Base-by-base conservation (phyloP, 2,888 invertebrate species). In the Heliconius aoede region DNA sequence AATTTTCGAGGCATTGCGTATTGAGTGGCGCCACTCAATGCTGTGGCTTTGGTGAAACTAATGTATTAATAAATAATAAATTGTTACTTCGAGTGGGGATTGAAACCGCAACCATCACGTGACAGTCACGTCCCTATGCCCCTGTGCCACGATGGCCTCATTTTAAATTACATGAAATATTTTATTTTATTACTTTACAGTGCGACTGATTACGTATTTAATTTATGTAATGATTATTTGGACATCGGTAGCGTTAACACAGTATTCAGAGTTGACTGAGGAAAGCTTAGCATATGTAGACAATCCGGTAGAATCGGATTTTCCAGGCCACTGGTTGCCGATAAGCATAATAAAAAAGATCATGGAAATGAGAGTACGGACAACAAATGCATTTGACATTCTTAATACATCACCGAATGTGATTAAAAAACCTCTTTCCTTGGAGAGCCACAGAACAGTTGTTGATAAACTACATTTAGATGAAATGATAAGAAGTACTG, bases 301-400 rank as follows among this genome's bases (percentile, higher is more conserved):
- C 74, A 89, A 89, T 81, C 89, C 89, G 1, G 87, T 89, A 72
- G 89, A 89, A 82, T 82, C 89, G 7, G 83, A 84, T 11, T 58
- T 89, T 46, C 88, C 89, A 28, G 80, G 88, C 55, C 89, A 89
- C 78, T 89, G 88, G 88, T 68, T 89, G 30, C 88, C 89, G 7
- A 13, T 86, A 18, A 86, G 84, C 64, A 77, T 87, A 51, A 76
- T 89, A 61, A 89, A 89, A 78, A 82, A 81, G 73, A 79, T 84
- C 7, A 84, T 88, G 76, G 88, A 88, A 83, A 82, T 84, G 80
- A 82, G 87, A 13, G 86, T 80, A 11, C 80, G 79, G 58, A 78
- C 82, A 55, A 72, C 32, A 72, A 69, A 55, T 72, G n/a, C 40
- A 73, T 72, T 36, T 61, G 60, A 80, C 72, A 76, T 28, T 64